A percentile compares a stretch with the other conserved stretches of the same genome.
Evolutionary conservation across 2,888 invertebrate genomes (phyloP).

Genomic region (Acrobasis repandana): DNA sequence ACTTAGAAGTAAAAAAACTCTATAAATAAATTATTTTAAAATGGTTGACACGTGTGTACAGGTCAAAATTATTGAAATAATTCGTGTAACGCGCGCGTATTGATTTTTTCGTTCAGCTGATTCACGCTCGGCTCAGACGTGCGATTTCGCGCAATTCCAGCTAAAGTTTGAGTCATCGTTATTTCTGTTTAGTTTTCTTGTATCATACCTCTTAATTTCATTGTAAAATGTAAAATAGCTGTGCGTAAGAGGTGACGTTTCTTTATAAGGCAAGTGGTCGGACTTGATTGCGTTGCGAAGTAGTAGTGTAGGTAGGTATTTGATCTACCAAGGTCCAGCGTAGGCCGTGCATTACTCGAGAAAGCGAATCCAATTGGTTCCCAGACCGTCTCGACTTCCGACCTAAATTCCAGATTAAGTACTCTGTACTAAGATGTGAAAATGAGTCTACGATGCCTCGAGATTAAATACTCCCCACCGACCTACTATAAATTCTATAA

Average conservation of each 20-base stretch:
- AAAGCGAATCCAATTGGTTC: conserved; percentile 38
- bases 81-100: conserved; percentile 52
- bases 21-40: conserved; percentile 14
- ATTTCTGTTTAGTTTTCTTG: conserved; percentile 51
- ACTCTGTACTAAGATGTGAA: not conserved
- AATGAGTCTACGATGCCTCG: not conserved
- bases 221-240: conserved; percentile 34
- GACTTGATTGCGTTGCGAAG: conserved; percentile 13
- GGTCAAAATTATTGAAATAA: conserved; percentile 32
- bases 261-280: conserved; percentile 35
- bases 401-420: conserved; percentile 17
- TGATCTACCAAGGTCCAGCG: conserved; percentile 35
- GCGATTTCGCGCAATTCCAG: conserved; percentile 60
- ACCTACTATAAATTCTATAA: not conserved
- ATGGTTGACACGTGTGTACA: conserved; percentile 16
- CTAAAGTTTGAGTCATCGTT: conserved; percentile 63
- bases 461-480: no score
- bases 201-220: conserved; percentile 34
- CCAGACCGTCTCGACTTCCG: conserved; percentile 25
- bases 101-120: conserved; percentile 77
- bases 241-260: conserved; percentile 34
- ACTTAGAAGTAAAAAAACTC: conserved; percentile 29
- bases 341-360: conserved; percentile 36
- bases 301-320: conserved; percentile 6
- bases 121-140: conserved; percentile 49